These are phyloP conservation scores for Cepaea hortensis DNA, from an alignment of 2,888 invertebrate species.

Conservation along the genomic window DNA sequence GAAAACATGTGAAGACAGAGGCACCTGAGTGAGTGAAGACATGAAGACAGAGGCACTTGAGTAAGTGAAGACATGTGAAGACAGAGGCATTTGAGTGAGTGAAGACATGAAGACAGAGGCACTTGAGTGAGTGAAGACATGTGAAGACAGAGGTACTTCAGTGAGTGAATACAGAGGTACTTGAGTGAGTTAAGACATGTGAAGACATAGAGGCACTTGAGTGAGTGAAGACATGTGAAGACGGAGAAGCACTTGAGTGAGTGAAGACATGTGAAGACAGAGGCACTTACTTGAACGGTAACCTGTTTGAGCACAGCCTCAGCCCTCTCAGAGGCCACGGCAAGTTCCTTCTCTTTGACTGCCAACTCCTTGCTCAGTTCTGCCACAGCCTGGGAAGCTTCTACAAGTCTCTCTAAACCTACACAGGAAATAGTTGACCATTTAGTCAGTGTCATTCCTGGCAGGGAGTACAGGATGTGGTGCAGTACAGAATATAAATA, in stretches of 20 bases:
- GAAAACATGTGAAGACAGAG: no score
- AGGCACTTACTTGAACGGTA: conserved; percentile 58
- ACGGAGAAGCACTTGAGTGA: neutral
- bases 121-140: neutral
- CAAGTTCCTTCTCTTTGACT: conserved; percentile 89
- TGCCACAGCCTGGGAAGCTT: conserved; percentile 81
- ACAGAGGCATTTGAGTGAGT: neutral
- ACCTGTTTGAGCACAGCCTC: conserved; percentile 80
- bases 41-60: no score
- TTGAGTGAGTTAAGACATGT: no score
- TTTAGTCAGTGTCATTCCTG: no score
- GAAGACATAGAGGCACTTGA: neutral
- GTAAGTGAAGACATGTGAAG: no score
- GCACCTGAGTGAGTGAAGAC: no score
- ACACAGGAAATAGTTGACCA: neutral
- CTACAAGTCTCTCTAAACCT: conserved; percentile 75
- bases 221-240: neutral
- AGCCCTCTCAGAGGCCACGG: conserved; percentile 87
- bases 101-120: neutral
- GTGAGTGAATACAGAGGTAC: neutral
- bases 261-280: neutral
- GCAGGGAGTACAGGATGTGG: no score
- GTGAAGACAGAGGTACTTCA: neutral
- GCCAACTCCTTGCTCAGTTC: conserved; percentile 86
- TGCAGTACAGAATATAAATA: neutral